These are phyloP conservation scores for Trypoxylus dichotomus DNA, from an alignment of 1,140 invertebrate species.

Conservation along the genomic window DNA sequence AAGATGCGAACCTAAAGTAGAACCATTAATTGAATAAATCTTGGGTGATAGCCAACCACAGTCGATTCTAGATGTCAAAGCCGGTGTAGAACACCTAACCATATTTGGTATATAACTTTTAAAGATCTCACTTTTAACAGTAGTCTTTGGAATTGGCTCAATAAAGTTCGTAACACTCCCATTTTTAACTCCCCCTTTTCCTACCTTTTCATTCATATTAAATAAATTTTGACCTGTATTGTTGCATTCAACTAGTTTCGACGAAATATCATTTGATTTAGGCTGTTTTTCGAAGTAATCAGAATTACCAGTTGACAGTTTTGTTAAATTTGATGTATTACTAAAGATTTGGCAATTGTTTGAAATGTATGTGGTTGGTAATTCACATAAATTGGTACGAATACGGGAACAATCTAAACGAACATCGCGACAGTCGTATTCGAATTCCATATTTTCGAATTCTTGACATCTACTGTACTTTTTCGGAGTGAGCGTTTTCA, in stretches of 20 bases:
- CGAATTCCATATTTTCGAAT: conserved; percentile 50
- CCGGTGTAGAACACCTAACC: background rate
- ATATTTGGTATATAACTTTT: background rate
- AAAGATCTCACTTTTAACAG: background rate
- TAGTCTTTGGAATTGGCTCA: background rate
- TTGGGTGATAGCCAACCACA: background rate
- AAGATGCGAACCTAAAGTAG: background rate
- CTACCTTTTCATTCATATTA: conserved; percentile 28
- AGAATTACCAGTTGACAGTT: conserved; percentile 40
- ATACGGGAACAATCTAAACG: conserved; percentile 42
- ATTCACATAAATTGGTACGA: conserved; percentile 50
- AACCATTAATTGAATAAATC: background rate
- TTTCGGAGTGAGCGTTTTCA: conserved; percentile 42
- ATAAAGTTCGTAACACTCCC: background rate
- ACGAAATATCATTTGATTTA: conserved; percentile 29
- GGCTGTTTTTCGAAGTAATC: conserved; percentile 33
- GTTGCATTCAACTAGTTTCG: conserved; percentile 8
- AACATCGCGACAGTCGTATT: conserved; percentile 44
- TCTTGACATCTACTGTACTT: conserved; percentile 45
- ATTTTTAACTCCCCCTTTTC: background rate
- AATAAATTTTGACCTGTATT: conserved; percentile 28
- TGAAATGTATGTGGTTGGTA: conserved; percentile 51
- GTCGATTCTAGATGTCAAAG: background rate
- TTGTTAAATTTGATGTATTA: conserved; percentile 40
- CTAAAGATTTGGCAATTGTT: conserved; percentile 49